phyloP scores from a whole-genome alignment of 2,113 vertebrate species.

The Pygathrix nemaeus region DNA sequence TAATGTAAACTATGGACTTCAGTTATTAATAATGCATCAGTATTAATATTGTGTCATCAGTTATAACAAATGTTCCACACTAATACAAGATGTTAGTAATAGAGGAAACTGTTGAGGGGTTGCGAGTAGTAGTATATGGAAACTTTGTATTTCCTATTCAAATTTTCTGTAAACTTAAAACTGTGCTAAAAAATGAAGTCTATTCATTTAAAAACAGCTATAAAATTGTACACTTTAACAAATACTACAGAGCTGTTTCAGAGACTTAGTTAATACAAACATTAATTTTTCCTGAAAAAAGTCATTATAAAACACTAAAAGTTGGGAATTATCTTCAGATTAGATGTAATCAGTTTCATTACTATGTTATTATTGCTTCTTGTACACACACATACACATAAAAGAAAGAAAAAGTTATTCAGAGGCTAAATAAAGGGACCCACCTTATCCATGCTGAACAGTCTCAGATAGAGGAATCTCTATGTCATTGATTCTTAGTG shows the following conservation, averaged over 20 bases:
- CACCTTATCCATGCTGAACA: not conserved
- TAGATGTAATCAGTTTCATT: not conserved
- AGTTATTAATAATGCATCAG: not conserved
- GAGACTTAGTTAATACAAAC: not conserved
- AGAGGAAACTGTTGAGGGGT: not conserved
- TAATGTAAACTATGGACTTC: not conserved
- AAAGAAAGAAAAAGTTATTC: not conserved
- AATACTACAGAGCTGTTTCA: not conserved
- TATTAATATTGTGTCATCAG: not conserved
- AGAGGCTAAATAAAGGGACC: not conserved
- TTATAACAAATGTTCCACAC: not conserved
- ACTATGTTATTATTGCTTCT: not conserved
- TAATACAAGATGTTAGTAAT: not conserved
- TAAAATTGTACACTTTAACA: not conserved
- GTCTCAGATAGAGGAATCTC: not conserved
- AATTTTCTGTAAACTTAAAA: not conserved
- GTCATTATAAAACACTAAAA: not conserved
- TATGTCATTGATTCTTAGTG: not conserved
- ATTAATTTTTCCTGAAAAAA: not conserved
- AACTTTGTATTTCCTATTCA: not conserved
- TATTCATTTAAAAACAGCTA: not conserved
- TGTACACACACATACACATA: not conserved
- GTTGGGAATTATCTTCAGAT: not conserved
- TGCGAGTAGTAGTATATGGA: not conserved
- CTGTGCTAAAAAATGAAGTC: not conserved